Conservation (phyloP, 2,797 vertebrate species). For the Xenopus petersii region DNA sequence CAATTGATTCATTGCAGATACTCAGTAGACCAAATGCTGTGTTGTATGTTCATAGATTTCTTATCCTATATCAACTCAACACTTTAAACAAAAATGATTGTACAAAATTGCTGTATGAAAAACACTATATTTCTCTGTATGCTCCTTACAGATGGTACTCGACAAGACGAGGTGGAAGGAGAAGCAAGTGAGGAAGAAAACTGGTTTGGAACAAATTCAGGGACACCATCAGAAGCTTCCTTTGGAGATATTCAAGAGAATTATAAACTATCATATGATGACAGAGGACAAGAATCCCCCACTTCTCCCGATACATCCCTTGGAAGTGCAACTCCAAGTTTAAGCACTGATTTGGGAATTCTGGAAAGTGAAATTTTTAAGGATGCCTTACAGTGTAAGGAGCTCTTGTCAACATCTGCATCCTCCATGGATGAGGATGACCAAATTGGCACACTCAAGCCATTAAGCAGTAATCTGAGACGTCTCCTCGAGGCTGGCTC, state of each 20-base stretch:
- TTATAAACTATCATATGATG: conserved; percentile 73
- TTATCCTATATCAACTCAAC: too few relatives aligned
- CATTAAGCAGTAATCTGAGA: conserved; percentile 92
- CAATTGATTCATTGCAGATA: not conserved
- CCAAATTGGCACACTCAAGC: conserved; percentile 81
- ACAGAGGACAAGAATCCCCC: conserved; percentile 74
- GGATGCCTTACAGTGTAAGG: conserved; percentile 76
- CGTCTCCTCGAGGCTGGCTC: conserved; percentile 93
- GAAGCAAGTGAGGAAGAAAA: conserved; percentile 87
- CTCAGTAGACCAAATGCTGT: not conserved
- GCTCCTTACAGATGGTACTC: conserved; percentile 80
- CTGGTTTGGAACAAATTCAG: conserved; percentile 91
- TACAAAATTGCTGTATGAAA: too few relatives aligned
- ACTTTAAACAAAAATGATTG: too few relatives aligned
- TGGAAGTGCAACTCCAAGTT: conserved; percentile 87
- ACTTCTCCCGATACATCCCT: conserved; percentile 86
- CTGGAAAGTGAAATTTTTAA: conserved; percentile 74
- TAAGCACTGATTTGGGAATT: conserved; percentile 84
- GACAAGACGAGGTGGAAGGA: conserved; percentile 82
- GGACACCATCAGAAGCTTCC: conserved; percentile 84
- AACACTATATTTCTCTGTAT: conserved; percentile 43
- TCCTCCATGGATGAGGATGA: conserved; percentile 87
- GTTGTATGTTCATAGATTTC: not conserved
- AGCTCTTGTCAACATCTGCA: conserved; percentile 86
- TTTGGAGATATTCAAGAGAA: conserved; percentile 92